Evolutionary conservation across 1,140 invertebrate genomes (phyloP).

Genomic region (Triops cancriformis): DNA sequence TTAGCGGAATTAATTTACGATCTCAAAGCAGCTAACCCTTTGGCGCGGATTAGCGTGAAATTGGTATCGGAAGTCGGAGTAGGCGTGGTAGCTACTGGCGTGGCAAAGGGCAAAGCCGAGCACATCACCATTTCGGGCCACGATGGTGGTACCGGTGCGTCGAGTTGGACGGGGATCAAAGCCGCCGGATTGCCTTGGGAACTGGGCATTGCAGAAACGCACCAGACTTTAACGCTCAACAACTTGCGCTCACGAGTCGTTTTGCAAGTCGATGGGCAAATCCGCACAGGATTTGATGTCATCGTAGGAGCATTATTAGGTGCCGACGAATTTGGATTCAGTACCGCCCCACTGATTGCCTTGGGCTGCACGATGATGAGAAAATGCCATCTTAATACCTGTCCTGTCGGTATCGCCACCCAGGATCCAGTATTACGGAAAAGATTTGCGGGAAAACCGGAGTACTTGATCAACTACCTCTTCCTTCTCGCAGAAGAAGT

Average conservation of each 20-base stretch:
- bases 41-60: constrained; percentile 92
- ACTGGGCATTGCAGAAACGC: constrained; percentile 92
- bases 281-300: constrained; percentile 92
- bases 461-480: constrained; percentile 95
- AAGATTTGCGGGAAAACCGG: constrained; percentile 95
- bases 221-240: constrained; percentile 89
- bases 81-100: constrained; percentile 93
- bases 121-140: constrained; percentile 98
- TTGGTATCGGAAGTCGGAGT: constrained; percentile 97
- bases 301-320: constrained; percentile 85
- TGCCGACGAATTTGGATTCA: constrained; percentile 98
- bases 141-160: constrained; percentile 96
- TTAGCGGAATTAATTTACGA: constrained; percentile 97
- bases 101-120: constrained; percentile 97
- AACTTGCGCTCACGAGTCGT: constrained; percentile 89
- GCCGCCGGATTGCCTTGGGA: constrained; percentile 96
- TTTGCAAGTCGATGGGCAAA: constrained; percentile 89
- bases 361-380: constrained; percentile 99
- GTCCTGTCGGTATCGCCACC: constrained; percentile 96
- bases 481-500: constrained; percentile 97
- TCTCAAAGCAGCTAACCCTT: constrained; percentile 93
- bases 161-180: constrained; percentile 95
- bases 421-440: constrained; percentile 90
- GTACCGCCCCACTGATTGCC: constrained; percentile 93
- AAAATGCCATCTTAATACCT: constrained; percentile 98